phyloP scores from a whole-genome alignment of 1,140 invertebrate species.

The Temnothorax longispinosus region DNA sequence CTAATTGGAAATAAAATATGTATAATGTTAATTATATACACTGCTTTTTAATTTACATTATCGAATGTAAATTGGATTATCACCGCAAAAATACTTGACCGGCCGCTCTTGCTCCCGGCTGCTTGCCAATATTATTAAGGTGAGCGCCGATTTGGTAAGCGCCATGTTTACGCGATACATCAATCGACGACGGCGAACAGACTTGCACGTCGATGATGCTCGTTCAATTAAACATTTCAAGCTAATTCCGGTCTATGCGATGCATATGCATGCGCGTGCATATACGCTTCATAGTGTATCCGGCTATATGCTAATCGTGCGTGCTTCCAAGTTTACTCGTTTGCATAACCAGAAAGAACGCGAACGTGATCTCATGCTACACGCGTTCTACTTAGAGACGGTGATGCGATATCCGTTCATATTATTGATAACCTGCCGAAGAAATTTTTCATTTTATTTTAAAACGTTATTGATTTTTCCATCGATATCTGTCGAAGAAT shows the following conservation, averaged over 20 bases:
- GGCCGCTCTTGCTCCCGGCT: not conserved
- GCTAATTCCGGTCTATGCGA: slow-evolving; percentile 57
- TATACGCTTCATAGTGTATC: not conserved
- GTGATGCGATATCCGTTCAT: slow-evolving; percentile 15
- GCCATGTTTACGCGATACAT: slow-evolving; percentile 46
- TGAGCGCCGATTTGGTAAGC: slow-evolving; percentile 10
- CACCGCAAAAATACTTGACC: not conserved
- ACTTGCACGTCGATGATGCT: slow-evolving; percentile 45
- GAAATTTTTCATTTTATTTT: not conserved
- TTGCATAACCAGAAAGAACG: slow-evolving; percentile 19
- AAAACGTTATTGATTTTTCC: not conserved
- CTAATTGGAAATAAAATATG: not conserved
- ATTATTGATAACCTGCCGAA: not conserved
- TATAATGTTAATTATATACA: slow-evolving; percentile 8
- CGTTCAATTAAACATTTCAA: slow-evolving; percentile 58
- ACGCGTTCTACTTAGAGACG: not conserved
- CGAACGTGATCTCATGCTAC: not conserved
- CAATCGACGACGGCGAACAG: slow-evolving; percentile 46
- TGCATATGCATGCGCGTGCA: slow-evolving; percentile 28
- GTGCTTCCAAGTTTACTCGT: slow-evolving; percentile 32
- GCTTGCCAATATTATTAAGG: slow-evolving; percentile 50
- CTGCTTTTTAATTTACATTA: not conserved
- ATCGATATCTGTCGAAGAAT: not conserved
- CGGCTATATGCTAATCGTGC: slow-evolving; percentile 49
- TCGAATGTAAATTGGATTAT: not conserved